Evolutionary conservation across 2,797 vertebrate genomes (phyloP).

Genomic region (Rhincodon typus): DNA sequence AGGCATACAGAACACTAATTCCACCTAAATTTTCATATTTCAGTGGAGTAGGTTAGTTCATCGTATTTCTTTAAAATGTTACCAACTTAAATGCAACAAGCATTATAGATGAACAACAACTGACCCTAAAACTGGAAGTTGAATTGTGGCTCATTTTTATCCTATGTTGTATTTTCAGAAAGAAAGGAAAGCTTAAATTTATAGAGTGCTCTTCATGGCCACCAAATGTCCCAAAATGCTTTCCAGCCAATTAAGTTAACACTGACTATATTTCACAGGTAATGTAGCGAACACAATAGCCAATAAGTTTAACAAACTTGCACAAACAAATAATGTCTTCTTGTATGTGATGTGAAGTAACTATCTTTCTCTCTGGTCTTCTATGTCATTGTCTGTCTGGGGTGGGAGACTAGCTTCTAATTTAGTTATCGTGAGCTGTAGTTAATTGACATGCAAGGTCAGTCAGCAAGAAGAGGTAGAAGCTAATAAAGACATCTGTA

Average conservation of each 20-base stretch:
- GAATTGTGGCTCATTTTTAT: not conserved
- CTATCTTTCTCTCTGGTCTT: not conserved
- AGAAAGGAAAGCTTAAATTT: too few relatives aligned
- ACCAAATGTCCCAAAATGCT: too few relatives aligned
- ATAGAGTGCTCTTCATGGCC: too few relatives aligned
- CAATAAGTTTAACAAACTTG: too few relatives aligned
- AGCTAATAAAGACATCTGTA: not conserved
- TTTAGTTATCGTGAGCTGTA: not conserved
- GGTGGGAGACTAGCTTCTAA: not conserved
- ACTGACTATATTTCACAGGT: too few relatives aligned
- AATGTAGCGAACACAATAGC: too few relatives aligned
- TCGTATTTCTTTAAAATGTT: not conserved
- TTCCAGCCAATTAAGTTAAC: too few relatives aligned
- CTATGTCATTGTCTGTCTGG: not conserved
- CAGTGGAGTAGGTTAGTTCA: not conserved
- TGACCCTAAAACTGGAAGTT: not conserved
- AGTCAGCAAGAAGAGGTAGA: not conserved
- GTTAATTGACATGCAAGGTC: not conserved
- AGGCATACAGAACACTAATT: not conserved
- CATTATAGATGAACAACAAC: not conserved
- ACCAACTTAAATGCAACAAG: not conserved
- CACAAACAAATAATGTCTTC: too few relatives aligned
- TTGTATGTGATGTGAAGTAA: not conserved
- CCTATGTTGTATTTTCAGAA: not conserved
- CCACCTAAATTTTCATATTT: not conserved